phyloP scores from a whole-genome alignment of 1,140 invertebrate species.

The Drosophila sulfurigaster region DNA sequence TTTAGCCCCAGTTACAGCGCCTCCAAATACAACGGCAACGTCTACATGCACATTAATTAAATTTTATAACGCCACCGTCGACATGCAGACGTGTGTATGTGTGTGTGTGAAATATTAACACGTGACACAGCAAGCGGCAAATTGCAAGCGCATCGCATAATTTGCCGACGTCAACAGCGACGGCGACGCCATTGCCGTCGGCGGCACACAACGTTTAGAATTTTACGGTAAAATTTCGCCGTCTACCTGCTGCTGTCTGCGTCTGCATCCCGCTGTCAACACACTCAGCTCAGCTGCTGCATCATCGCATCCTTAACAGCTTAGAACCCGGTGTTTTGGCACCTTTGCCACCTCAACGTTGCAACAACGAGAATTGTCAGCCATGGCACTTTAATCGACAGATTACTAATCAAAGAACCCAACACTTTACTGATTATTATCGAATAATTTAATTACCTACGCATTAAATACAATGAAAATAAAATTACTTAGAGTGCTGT shows the following conservation, averaged over 20 bases:
- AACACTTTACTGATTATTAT: too few relatives aligned
- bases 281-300: neutral
- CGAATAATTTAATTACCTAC: too few relatives aligned
- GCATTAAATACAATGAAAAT: too few relatives aligned
- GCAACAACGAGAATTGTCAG: too few relatives aligned
- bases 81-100: conserved; percentile 4
- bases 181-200: conserved; percentile 25
- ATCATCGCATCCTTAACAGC: neutral
- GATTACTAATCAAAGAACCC: too few relatives aligned
- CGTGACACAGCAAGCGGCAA: conserved; percentile 65
- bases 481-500: too few relatives aligned
- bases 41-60: conserved; percentile 70
- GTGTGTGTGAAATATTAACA: conserved; percentile 62
- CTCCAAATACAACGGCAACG: conserved; percentile 5
- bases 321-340: neutral
- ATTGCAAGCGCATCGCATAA: conserved; percentile 71
- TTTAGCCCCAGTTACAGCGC: neutral
- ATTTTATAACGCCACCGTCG: conserved; percentile 68
- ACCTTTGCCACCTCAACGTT: neutral
- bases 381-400: too few relatives aligned
- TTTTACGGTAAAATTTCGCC: conserved; percentile 49
- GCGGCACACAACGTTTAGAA: conserved; percentile 63
- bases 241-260: conserved; percentile 8
- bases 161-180: conserved; percentile 38
- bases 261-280: neutral